Percentiles rank a stretch among this genome's conserved stretches.
phyloP scores from a whole-genome alignment of 23 tunicate species.

The Trididemnum clinides region DNA sequence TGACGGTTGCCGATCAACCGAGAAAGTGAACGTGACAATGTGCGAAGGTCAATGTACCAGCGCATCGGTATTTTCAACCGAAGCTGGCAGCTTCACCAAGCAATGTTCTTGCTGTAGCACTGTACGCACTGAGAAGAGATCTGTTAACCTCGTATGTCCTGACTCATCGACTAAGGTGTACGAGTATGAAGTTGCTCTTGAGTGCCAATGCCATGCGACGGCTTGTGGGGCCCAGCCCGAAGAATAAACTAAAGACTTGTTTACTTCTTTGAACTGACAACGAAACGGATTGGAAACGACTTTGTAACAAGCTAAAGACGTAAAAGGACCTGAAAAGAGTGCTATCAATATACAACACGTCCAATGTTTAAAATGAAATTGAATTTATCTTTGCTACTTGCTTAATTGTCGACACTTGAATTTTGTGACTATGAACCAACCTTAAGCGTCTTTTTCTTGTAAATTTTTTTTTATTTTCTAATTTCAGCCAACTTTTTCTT shows the following conservation, averaged over 20 bases:
- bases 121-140: constrained; percentile 57
- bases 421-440: too few relatives aligned
- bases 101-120: constrained; percentile 97
- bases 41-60: constrained; percentile 97
- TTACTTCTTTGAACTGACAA: too few relatives aligned
- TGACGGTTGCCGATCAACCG: constrained; percentile 78
- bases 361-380: too few relatives aligned
- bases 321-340: too few relatives aligned
- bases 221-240: constrained; percentile 71
- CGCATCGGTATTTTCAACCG: constrained; percentile 88
- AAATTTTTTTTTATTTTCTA: too few relatives aligned
- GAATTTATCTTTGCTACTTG: too few relatives aligned
- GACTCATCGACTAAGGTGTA: constrained; percentile 79
- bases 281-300: too few relatives aligned
- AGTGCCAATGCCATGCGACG: constrained; percentile 86
- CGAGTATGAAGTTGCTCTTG: constrained; percentile 82
- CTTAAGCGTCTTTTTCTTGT: too few relatives aligned
- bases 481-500: too few relatives aligned
- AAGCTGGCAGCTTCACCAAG: constrained; percentile 85
- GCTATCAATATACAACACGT: too few relatives aligned
- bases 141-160: constrained; percentile 78
- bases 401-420: too few relatives aligned
- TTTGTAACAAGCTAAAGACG: too few relatives aligned
- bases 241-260: not conserved
- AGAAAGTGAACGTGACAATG: constrained; percentile 90